These are phyloP conservation scores for Cheirogaleus major DNA, from an alignment of 2,797 vertebrate genomes.

Conservation along the genomic window DNA sequence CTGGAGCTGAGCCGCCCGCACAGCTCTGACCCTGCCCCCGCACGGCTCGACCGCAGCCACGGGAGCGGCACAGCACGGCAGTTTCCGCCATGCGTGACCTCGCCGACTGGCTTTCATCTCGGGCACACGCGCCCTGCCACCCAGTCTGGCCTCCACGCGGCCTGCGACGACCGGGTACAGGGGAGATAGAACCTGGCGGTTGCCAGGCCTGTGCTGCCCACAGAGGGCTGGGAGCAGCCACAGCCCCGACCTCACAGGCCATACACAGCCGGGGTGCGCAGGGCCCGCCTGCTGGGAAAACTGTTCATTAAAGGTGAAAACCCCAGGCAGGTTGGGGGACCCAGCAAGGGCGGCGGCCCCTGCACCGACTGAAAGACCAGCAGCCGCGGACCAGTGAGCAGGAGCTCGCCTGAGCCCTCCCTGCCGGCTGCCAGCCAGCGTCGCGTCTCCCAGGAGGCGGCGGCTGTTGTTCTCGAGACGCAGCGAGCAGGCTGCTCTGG, in stretches of 20 bases:
- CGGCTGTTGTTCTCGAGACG: neutral
- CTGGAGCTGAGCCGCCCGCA: accelerated
- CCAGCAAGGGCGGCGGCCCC: neutral
- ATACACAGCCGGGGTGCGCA: neutral
- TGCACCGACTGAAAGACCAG: neutral
- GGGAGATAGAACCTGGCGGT: neutral
- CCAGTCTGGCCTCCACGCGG: accelerated
- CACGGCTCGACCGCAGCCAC: accelerated
- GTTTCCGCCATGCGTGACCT: too few relatives aligned
- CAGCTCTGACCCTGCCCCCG: neutral
- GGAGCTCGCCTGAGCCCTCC: neutral
- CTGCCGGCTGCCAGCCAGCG: neutral
- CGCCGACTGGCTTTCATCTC: neutral
- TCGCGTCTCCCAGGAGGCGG: neutral
- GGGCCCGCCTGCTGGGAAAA: neutral
- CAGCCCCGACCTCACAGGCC: neutral
- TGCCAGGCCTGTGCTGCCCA: accelerated
- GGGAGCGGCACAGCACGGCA: neutral
- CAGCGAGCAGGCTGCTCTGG: neutral
- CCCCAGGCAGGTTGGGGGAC: neutral
- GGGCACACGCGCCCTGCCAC: accelerated
- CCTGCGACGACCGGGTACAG: neutral
- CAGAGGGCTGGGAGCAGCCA: accelerated
- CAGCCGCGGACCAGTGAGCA: neutral
- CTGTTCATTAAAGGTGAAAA: slow-evolving; percentile 20